Evolutionary conservation across 2,797 vertebrate species (phyloP).

Genomic region (Hemitrygon akajei): DNA sequence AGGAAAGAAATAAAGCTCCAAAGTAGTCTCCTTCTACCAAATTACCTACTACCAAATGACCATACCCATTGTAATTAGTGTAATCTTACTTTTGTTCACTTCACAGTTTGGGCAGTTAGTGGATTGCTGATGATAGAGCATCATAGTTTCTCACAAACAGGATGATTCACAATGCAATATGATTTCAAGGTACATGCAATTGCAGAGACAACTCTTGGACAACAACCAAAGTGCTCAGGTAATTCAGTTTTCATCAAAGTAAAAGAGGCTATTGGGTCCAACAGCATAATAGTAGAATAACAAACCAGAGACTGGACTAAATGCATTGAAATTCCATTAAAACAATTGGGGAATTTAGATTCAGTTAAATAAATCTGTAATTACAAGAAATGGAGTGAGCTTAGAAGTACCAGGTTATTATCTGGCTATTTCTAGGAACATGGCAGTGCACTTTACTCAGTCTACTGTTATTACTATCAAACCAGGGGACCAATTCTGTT

Average conservation of each 20-base stretch:
- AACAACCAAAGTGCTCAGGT: not conserved
- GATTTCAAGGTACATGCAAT: not conserved
- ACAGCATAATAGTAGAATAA: no score
- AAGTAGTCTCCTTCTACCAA: not conserved
- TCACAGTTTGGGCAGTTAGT: not conserved
- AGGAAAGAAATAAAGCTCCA: not conserved
- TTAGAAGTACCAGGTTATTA: no score
- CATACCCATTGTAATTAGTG: no score
- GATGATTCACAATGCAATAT: not conserved
- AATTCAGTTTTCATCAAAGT: not conserved
- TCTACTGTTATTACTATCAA: no score
- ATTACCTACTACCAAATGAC: not conserved
- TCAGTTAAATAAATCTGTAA: no score
- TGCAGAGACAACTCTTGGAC: not conserved
- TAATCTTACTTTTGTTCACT: not conserved
- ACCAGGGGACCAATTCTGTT: no score
- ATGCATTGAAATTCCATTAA: no score
- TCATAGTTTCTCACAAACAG: not conserved
- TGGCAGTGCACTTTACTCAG: no score
- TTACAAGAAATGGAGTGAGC: no score
- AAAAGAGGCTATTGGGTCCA: not conserved
- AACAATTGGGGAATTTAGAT: no score
- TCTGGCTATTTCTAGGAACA: no score
- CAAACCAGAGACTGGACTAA: no score
- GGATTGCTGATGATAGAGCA: not conserved